phyloP scores from a whole-genome alignment of 2,888 invertebrate genomes.

The Spodoptera exigua region DNA sequence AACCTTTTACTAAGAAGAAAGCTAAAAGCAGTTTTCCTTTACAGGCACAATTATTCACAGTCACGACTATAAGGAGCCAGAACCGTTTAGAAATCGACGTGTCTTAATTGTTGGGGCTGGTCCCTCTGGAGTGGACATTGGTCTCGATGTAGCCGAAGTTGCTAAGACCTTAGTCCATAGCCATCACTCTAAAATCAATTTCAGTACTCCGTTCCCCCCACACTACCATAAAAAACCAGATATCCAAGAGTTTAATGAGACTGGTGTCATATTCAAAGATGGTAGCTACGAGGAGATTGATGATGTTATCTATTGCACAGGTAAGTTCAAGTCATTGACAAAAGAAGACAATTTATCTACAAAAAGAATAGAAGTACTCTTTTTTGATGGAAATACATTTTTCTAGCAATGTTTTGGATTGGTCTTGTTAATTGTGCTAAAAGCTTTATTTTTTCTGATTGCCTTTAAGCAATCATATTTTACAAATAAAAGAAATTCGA shows the following conservation, averaged over 20 bases:
- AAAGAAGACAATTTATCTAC: too few species aligned
- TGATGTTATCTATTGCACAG: constrained; percentile 93
- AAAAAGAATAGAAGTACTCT: too few species aligned
- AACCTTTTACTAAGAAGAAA: not conserved
- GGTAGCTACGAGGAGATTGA: constrained; percentile 90
- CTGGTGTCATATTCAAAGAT: constrained; percentile 89
- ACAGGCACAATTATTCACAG: constrained; percentile 91
- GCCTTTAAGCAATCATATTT: too few species aligned
- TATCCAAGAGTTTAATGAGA: constrained; percentile 83
- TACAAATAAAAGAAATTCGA: too few species aligned
- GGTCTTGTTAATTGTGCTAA: too few species aligned
- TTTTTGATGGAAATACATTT: too few species aligned
- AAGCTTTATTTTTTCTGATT: too few species aligned
- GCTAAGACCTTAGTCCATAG: constrained; percentile 85
- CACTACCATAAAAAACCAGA: constrained; percentile 87
- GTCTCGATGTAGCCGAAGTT: constrained; percentile 88
- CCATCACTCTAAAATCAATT: constrained; percentile 81
- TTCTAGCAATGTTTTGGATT: too few species aligned
- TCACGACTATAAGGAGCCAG: constrained; percentile 92
- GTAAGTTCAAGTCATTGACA: constrained; percentile 66
- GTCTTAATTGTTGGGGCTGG: constrained; percentile 92
- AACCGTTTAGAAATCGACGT: constrained; percentile 86
- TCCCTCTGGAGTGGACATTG: constrained; percentile 93
- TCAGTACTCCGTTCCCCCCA: constrained; percentile 79
- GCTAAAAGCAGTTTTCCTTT: not conserved